These are phyloP conservation scores for Bufotes viridis DNA, from an alignment of 2,797 vertebrate genomes.

Conservation along the genomic window DNA sequence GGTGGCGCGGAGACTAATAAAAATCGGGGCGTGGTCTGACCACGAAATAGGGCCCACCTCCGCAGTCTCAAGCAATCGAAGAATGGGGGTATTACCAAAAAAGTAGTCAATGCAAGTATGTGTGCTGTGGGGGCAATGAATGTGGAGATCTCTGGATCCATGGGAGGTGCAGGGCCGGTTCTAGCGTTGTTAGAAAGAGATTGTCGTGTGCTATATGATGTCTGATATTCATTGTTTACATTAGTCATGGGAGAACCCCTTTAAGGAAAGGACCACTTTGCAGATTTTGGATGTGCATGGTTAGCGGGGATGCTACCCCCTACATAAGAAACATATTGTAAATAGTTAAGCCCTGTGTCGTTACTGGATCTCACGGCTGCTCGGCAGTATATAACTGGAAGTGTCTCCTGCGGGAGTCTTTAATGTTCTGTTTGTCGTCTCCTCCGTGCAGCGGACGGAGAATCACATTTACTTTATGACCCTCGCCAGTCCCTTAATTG, in stretches of 20 bases:
- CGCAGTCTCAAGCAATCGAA: too few species aligned
- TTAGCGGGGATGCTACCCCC: not conserved
- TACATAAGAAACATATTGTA: conserved; percentile 14
- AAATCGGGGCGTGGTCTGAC: too few species aligned
- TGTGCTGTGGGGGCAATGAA: too few species aligned
- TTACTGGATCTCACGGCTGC: conserved; percentile 18
- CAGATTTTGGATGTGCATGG: not conserved
- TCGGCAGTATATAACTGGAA: conserved; percentile 11
- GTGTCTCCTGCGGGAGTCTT: conserved; percentile 19
- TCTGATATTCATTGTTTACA: too few species aligned
- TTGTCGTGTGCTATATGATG: too few species aligned
- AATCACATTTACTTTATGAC: conserved; percentile 40
- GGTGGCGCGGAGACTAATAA: too few species aligned
- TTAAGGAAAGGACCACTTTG: not conserved
- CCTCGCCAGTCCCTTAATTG: conserved; percentile 14
- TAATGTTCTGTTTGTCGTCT: conserved; percentile 13
- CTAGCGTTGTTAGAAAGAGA: too few species aligned
- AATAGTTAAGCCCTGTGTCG: not conserved
- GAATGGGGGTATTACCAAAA: too few species aligned
- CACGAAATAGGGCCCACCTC: too few species aligned
- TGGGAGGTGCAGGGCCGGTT: too few species aligned
- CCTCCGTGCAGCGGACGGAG: not conserved
- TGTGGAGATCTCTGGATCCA: too few species aligned
- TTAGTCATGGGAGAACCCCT: not conserved
- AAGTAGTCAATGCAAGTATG: too few species aligned